A percentile compares a stretch with the other conserved stretches of the same genome.
phyloP scores from a whole-genome alignment of 1,140 invertebrate genomes.

The Panagrolaimus sp. region DNA sequence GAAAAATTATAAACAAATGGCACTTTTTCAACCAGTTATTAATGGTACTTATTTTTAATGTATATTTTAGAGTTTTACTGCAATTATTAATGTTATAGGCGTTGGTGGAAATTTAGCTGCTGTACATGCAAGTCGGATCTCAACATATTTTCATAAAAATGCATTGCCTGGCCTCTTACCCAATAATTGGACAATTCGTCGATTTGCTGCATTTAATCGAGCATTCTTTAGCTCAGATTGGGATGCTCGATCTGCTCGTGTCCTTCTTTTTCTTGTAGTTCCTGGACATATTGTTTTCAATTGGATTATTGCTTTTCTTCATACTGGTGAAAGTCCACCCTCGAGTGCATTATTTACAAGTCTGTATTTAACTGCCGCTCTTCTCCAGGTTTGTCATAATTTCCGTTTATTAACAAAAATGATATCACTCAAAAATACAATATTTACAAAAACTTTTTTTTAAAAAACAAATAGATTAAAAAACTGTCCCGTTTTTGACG shows the following conservation, averaged over 20 bases:
- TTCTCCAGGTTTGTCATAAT: conserved; percentile 32
- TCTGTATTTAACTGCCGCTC: conserved; percentile 36
- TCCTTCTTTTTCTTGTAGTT: conserved; percentile 76
- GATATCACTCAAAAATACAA: not conserved
- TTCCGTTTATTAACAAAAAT: not conserved
- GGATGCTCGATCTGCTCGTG: conserved; percentile 71
- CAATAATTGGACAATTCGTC: conserved; percentile 60
- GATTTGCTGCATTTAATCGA: conserved; percentile 72
- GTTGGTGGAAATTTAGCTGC: conserved; percentile 88
- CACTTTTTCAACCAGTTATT: conserved; percentile 78
- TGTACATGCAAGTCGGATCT: conserved; percentile 82
- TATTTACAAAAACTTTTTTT: conserved; percentile 4
- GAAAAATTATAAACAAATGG: conserved; percentile 72
- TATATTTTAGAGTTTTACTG: conserved; percentile 9
- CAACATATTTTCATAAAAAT: conserved; percentile 73
- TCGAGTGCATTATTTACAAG: conserved; percentile 33
- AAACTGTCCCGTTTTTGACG: too few species aligned
- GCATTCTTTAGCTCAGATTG: conserved; percentile 71
- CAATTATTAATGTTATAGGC: conserved; percentile 59
- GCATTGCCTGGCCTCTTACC: conserved; percentile 68
- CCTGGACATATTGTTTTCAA: conserved; percentile 86
- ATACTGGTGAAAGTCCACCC: conserved; percentile 38
- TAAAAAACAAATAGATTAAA: not conserved
- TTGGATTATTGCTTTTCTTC: conserved; percentile 67
- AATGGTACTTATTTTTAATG: conserved; percentile 64